A percentile compares a stretch with the other conserved stretches of the same genome.
phyloP scores from a whole-genome alignment of 2,113 vertebrate species.

The Helogale parvula region DNA sequence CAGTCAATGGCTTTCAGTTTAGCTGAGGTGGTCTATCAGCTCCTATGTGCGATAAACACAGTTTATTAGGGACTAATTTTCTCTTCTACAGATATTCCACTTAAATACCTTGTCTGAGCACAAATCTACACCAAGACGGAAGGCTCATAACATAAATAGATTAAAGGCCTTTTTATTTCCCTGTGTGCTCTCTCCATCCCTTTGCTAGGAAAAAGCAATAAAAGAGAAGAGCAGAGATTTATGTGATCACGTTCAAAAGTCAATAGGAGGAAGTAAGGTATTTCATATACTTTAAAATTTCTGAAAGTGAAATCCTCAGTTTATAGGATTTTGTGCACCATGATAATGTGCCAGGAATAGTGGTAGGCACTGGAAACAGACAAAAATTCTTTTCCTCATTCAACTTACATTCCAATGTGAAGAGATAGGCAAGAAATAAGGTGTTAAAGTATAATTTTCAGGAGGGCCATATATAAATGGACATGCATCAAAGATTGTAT shows the following conservation, averaged over 20 bases:
- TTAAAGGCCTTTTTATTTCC: neutral
- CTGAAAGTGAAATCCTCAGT: neutral
- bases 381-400: neutral
- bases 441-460: neutral
- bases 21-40: neutral
- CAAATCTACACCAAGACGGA: constrained; percentile 21
- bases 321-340: neutral
- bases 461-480: neutral
- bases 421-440: neutral
- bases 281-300: constrained; percentile 38
- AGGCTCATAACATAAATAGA: neutral
- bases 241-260: constrained; percentile 10
- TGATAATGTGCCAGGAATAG: neutral
- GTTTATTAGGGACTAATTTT: neutral
- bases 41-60: neutral
- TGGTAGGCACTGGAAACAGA: neutral
- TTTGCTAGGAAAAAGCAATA: neutral
- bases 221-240: constrained; percentile 24
- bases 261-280: neutral
- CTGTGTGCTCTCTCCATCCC: neutral
- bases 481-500: neutral
- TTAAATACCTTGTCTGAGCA: neutral
- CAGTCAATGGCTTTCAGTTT: neutral
- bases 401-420: neutral
- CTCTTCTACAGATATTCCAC: neutral